A percentile compares a stretch with the other conserved stretches of the same genome.
These are phyloP conservation scores for Dinocampus coccinellae DNA, from an alignment of 2,888 invertebrate genomes.

Conservation along the genomic window DNA sequence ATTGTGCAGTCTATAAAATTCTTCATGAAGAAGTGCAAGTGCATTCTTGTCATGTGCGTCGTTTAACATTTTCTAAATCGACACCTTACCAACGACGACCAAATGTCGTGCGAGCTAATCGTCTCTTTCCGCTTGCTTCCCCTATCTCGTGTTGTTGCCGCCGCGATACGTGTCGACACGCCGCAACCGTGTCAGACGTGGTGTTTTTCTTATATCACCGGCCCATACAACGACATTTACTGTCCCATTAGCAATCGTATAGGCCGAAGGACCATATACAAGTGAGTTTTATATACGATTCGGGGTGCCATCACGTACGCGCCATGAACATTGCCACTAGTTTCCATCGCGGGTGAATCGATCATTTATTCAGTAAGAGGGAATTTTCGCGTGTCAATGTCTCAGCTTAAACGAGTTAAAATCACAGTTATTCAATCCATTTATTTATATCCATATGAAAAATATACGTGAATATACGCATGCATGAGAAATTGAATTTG, in stretches of 20 bases:
- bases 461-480: background rate
- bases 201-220: constrained; percentile 32
- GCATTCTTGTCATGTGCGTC: constrained; percentile 45
- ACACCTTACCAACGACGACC: constrained; percentile 46
- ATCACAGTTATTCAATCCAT: background rate
- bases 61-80: constrained; percentile 50
- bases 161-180: constrained; percentile 52
- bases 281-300: constrained; percentile 49
- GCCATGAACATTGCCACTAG: constrained; percentile 50
- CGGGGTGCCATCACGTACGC: constrained; percentile 62
- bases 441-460: background rate
- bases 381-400: constrained; percentile 23
- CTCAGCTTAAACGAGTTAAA: background rate
- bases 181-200: constrained; percentile 37
- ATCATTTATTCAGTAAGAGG: constrained; percentile 37
- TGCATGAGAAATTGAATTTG: background rate
- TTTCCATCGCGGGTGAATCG: constrained; percentile 55
- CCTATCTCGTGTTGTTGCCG: constrained; percentile 8
- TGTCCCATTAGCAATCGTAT: constrained; percentile 32
- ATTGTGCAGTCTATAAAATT: background rate
- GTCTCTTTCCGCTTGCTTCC: constrained; percentile 42
- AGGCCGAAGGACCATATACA: constrained; percentile 30
- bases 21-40: constrained; percentile 14
- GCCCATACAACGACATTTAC: constrained; percentile 11
- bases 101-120: constrained; percentile 52